A percentile compares a stretch with the other conserved stretches of the same genome.
Conservation (phyloP, 2,797 vertebrate genomes). For the Enteromius argenteus region DNA sequence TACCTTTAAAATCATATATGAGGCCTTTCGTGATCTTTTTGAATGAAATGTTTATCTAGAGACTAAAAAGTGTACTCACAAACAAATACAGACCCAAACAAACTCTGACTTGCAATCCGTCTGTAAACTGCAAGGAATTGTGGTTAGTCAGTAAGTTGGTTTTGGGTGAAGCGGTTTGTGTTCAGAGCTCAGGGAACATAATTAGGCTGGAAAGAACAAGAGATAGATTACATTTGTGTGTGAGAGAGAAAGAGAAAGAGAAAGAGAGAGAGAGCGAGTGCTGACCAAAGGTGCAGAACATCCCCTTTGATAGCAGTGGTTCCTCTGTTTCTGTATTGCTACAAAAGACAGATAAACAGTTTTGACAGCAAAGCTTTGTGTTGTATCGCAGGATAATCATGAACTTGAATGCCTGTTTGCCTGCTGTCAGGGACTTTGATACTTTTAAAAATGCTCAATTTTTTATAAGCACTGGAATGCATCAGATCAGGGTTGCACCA, state of each 20-base stretch:
- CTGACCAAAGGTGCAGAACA: slow-evolving; percentile 34
- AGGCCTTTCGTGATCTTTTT: not conserved
- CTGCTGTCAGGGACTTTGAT: slow-evolving; percentile 34
- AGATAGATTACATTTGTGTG: slow-evolving; percentile 35
- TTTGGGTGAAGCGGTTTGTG: slow-evolving; percentile 40
- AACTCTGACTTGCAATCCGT: slow-evolving; percentile 1
- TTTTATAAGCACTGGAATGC: slow-evolving; percentile 10
- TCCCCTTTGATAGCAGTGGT: slow-evolving; percentile 10
- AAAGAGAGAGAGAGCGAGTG: not conserved
- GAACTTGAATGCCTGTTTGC: slow-evolving; percentile 13
- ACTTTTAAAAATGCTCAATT: slow-evolving; percentile 1
- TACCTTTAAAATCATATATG: not conserved
- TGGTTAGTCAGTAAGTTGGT: slow-evolving; percentile 38
- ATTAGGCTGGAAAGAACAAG: slow-evolving; percentile 36
- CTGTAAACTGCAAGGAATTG: slow-evolving; percentile 44
- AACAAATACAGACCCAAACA: not conserved
- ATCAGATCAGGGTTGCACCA: slow-evolving; percentile 27
- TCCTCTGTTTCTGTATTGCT: slow-evolving; percentile 7
- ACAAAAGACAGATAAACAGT: slow-evolving; percentile 42
- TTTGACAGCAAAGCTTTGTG: slow-evolving; percentile 5
- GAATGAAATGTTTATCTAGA: not conserved
- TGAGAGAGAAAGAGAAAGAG: not conserved
- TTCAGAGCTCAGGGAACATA: slow-evolving; percentile 27
- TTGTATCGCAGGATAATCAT: slow-evolving; percentile 35
- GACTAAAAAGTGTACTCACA: not conserved